Base-by-base conservation (phyloP, 2,113 vertebrate species). In the Theristicus caerulescens region DNA sequence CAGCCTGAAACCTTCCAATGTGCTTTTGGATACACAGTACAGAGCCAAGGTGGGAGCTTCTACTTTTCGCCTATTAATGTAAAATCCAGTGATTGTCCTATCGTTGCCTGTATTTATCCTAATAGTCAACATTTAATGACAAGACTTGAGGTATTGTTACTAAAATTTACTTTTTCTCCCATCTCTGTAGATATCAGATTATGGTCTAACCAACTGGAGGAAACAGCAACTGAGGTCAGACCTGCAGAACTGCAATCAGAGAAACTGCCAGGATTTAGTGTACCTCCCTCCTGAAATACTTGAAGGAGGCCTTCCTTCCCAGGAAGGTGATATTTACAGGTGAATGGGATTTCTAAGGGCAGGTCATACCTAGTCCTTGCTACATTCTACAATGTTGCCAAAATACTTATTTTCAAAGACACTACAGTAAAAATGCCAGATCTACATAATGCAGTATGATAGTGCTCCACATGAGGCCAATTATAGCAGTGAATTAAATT, bases 1-100 rank as follows among this genome's bases (percentile, higher is more conserved):
- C 72, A 90, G 94, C 36, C 96, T 98, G 49, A 98, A 98, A 91
- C 96, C 98, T 38, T 97, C 97, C 77, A 98, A 98, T 4, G 96
- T 98, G 42, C 96, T 98, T 36, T 67, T 98, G 55, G 98, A 98
- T 88, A 77, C 5, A 2, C 95, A 97, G 18, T 98, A 96, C 94
- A 95, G 94, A 70, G 98, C 98, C 32, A 98, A 98, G 98, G 98
- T 98, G 86, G 73, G 74, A 42, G 38, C 44, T 74, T 51, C 61
- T 71, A 5, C 20, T 57, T 77, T 13, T 38, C 77, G 18, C 34
- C 55, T 49, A 9, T 6, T 66, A 13, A 55, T 2, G 4, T 62
- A 31, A 88, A 72, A 85, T 38, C 44, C 38, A 78, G 15, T 26
- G 29, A 80, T 20, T 83, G 18, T n/a, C 38, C 73, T 82, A 18